phyloP scores from a whole-genome alignment of 2,113 vertebrate genomes.

The Alectura lathami region DNA sequence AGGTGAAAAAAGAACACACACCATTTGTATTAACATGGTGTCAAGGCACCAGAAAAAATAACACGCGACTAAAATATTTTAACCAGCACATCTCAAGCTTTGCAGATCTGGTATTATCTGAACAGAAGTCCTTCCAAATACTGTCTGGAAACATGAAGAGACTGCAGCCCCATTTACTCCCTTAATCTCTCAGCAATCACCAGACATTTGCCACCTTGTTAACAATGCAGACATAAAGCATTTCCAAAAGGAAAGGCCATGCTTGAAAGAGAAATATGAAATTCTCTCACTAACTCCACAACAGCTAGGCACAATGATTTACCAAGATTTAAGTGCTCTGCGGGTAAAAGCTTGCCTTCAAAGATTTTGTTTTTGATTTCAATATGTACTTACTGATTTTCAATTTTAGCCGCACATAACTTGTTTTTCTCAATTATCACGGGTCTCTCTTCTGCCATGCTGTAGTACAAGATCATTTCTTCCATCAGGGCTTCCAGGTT shows the following conservation, averaged over 20 bases:
- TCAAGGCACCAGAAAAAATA: neutral
- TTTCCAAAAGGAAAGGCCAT: neutral
- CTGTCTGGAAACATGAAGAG: neutral
- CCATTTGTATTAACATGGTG: neutral
- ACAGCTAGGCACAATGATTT: neutral
- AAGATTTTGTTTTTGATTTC: neutral
- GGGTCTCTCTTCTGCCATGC: constrained; percentile 75
- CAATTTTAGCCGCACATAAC: constrained; percentile 90
- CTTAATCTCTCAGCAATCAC: neutral
- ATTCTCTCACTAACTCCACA: neutral
- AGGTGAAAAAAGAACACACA: neutral
- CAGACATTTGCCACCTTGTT: neutral
- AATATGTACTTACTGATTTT: constrained; percentile 84
- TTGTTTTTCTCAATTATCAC: constrained; percentile 80
- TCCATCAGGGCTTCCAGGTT: constrained; percentile 92
- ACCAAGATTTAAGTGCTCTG: neutral
- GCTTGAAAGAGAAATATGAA: neutral
- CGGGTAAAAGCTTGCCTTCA: neutral
- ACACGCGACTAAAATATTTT: neutral
- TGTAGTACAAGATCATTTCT: constrained; percentile 93
- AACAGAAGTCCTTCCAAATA: neutral
- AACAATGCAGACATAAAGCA: neutral
- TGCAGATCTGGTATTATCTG: neutral
- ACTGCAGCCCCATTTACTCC: neutral
- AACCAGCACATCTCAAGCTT: neutral